Evolutionary conservation across 2,113 vertebrate species (phyloP), one percentile per base, ranked within the genome.

Genomic region (Dicaeum eximium): DNA sequence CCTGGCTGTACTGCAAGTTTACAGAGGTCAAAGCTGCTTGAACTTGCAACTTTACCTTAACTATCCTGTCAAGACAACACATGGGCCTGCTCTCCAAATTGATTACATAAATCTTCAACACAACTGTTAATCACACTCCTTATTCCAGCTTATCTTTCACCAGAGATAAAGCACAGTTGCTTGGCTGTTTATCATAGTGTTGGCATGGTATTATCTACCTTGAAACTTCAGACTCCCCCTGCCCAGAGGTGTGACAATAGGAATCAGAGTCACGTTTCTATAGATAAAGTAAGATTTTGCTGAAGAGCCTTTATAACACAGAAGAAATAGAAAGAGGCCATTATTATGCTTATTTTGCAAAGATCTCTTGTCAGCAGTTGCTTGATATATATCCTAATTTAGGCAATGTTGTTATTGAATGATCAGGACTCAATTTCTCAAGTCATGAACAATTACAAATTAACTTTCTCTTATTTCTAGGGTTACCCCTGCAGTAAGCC

Each of bases 121-220:
- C 54, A 27, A 24, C 45, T 92, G 51, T 72, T 93, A 92, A 96
- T 93, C 94, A 90, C 74, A 17, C 37, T 92, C 66, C 77, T 82
- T 77, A 83, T 83, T 88, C 40, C 54, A 77, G 57, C 66, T 96
- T 91, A 92, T 95, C 93, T 96, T 70, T 75, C 80, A 71, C 37
- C 62, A 80, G 86, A 88, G 66, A 69, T 88, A 84, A 54, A 87
- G 77, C 47, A 62, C 12, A 35, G 69, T 27, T 64, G 21, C 80
- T 92, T 75, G 74, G 82, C 66, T 92, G 58, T 93, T 95, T 80
- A 89, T 95, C 86, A 75, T 54, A 51, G 61, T 18, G 44, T 50
- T 80, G 80, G 71, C n/a, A 28, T 42, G 37, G 80, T 28, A 58
- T 74, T 88, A 80, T 60, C 88, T 92, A 47, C 61, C 53, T 82